Base-by-base conservation (phyloP, 2,888 invertebrate genomes). In the Drosophila atripex region DNA sequence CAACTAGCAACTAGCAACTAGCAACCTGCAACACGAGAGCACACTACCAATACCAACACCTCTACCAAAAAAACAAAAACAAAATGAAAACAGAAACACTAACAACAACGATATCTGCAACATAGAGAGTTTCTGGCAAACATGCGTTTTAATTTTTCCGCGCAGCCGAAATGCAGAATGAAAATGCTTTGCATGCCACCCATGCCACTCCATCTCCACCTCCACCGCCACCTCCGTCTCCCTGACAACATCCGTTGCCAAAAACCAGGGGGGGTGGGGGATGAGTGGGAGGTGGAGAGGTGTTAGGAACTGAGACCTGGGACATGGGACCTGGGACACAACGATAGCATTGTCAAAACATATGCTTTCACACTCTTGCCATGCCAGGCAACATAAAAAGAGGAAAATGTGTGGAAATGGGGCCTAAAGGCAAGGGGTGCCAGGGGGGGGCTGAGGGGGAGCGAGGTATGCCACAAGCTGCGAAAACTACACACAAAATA, bases 281-380 rank as follows among this genome's bases (percentile, higher is more conserved):
- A 21, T 16, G 63, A 23, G 2, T n/a, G 23, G 47, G 28, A 28
- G 28, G 8, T 2, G 28, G 28, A 7, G 28, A 28, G 28, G 8
- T 28, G 28, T 21, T 21, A 21, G 25, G 8, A 25, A 8, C 25
- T n/a, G n/a, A n/a, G n/a, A n/a, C n/a, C n/a, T n/a, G n/a, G 25
- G 25, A 25, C 25, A 6, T 25, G 25, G 25, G 25, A 25, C 25
- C 28, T 50, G 60, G 46, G 55, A 52, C 75, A 71, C 63, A 71
- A 65, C 61, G 72, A 80, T 78, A 66, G 65, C 73, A 76, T 85
- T 87, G 78, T 71, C 64, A 82, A 87, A 80, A 80, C 80, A 80
- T 87, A 87, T 80, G 80, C 80, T 80, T 80, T 80, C 80, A 85
- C 88, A 80, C 80, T 76, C 53, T 35, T 72, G 83, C 68, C 57